These are phyloP conservation scores for Drosophila ustulata DNA, from an alignment of 2,888 invertebrate genomes.

Conservation along the genomic window DNA sequence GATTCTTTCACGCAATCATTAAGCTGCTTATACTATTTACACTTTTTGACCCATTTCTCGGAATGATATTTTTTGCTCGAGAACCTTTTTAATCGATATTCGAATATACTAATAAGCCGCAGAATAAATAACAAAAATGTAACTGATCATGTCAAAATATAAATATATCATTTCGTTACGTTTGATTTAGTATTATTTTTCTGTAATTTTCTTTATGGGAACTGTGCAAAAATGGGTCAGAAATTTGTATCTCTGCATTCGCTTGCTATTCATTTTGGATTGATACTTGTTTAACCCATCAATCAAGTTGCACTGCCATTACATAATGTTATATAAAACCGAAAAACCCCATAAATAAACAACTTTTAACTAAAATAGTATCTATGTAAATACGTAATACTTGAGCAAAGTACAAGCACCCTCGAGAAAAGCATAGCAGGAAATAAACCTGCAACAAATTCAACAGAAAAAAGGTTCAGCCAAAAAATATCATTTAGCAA, in stretches of 20 bases:
- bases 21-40: slow-evolving; percentile 24
- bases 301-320: slow-evolving; percentile 42
- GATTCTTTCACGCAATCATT: slow-evolving; percentile 46
- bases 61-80: slow-evolving; percentile 85
- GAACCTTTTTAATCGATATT: slow-evolving; percentile 74
- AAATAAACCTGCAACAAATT: not conserved
- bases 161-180: slow-evolving; percentile 72
- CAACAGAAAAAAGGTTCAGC: slow-evolving; percentile 75
- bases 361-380: slow-evolving; percentile 16
- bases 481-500: slow-evolving; percentile 81
- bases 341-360: slow-evolving; percentile 30
- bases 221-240: slow-evolving; percentile 54
- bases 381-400: slow-evolving; percentile 29
- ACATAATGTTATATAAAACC: slow-evolving; percentile 32
- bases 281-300: slow-evolving; percentile 29
- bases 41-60: slow-evolving; percentile 83
- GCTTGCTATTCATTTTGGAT: slow-evolving; percentile 57
- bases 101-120: slow-evolving; percentile 36
- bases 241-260: slow-evolving; percentile 61
- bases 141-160: slow-evolving; percentile 30
- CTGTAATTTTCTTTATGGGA: slow-evolving; percentile 14
- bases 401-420: slow-evolving; percentile 51
- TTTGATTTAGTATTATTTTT: slow-evolving; percentile 1
- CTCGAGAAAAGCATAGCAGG: slow-evolving; percentile 35
- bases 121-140: not conserved